These are phyloP conservation scores for Stictonetta naevosa DNA, from an alignment of 2,113 vertebrate species.

Conservation along the genomic window DNA sequence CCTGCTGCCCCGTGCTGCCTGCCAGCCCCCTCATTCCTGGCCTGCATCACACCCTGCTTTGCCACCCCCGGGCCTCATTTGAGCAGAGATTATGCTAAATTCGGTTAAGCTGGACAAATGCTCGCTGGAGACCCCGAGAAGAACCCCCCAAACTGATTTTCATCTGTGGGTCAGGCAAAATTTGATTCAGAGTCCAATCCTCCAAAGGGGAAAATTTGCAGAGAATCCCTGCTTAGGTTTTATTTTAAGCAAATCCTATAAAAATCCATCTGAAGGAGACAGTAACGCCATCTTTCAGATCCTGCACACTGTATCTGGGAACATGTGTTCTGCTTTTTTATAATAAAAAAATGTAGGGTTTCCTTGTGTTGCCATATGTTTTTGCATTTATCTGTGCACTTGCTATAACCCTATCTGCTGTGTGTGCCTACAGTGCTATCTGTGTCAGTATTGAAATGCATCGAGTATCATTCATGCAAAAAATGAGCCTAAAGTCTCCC, in stretches of 20 bases:
- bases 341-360: slow-evolving; percentile 62
- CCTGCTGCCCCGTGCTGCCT: background rate
- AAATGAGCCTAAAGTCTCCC: slow-evolving; percentile 67
- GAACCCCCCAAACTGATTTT: slow-evolving; percentile 25
- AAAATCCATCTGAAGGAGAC: slow-evolving; percentile 54
- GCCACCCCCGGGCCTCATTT: background rate
- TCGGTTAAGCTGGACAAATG: slow-evolving; percentile 20
- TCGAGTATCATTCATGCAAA: slow-evolving; percentile 63
- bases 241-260: slow-evolving; percentile 60
- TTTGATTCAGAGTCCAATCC: slow-evolving; percentile 2
- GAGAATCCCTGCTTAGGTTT: slow-evolving; percentile 43
- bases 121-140: background rate
- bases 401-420: slow-evolving; percentile 54
- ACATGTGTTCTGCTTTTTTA: slow-evolving; percentile 57
- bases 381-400: slow-evolving; percentile 63
- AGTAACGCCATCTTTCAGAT: slow-evolving; percentile 46
- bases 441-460: slow-evolving; percentile 44
- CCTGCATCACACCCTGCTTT: background rate
- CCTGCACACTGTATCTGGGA: background rate
- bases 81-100: background rate
- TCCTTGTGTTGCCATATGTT: slow-evolving; percentile 68
- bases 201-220: slow-evolving; percentile 22
- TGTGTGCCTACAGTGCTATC: slow-evolving; percentile 65
- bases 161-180: slow-evolving; percentile 15
- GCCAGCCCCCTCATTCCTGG: too few relatives aligned